phyloP scores from a whole-genome alignment of 2,888 invertebrate species.

The Cosmopolites sordidus region DNA sequence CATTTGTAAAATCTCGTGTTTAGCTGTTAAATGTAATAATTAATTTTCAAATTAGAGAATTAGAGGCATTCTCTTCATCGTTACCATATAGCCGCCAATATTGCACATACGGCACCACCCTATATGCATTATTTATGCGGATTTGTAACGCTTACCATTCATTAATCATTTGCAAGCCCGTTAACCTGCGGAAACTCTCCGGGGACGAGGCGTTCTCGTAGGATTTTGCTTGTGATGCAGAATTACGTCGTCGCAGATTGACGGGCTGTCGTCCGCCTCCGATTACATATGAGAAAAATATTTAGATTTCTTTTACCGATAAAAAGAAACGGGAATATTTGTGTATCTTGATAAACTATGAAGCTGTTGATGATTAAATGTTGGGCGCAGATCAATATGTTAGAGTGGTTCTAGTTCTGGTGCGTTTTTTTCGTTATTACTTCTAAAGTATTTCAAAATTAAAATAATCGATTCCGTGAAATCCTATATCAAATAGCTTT shows the following conservation, averaged over 20 bases:
- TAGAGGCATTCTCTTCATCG: too few relatives aligned
- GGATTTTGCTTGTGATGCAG: conserved; percentile 1
- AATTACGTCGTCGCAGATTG: not conserved
- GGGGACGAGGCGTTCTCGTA: not conserved
- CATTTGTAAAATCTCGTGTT: too few relatives aligned
- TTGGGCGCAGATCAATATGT: too few relatives aligned
- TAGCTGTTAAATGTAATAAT: too few relatives aligned
- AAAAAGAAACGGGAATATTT: not conserved
- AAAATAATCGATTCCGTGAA: too few relatives aligned
- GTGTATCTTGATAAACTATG: too few relatives aligned
- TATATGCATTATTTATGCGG: conserved; percentile 32
- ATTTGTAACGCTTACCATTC: conserved; percentile 33
- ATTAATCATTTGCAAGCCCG: conserved; percentile 18
- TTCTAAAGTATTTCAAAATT: too few relatives aligned
- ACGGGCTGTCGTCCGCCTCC: not conserved
- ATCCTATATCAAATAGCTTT: too few relatives aligned
- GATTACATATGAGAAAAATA: conserved; percentile 1
- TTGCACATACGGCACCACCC: not conserved
- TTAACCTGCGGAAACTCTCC: conserved; percentile 13
- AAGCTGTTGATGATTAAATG: too few relatives aligned
- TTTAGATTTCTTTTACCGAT: not conserved
- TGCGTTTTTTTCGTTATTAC: too few relatives aligned
- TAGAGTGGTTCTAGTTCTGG: too few relatives aligned
- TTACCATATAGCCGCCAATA: not conserved
- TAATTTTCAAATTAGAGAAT: too few relatives aligned